These are phyloP conservation scores for Anagyrus pseudococci DNA, from an alignment of 2,888 invertebrate species.

Conservation along the genomic window DNA sequence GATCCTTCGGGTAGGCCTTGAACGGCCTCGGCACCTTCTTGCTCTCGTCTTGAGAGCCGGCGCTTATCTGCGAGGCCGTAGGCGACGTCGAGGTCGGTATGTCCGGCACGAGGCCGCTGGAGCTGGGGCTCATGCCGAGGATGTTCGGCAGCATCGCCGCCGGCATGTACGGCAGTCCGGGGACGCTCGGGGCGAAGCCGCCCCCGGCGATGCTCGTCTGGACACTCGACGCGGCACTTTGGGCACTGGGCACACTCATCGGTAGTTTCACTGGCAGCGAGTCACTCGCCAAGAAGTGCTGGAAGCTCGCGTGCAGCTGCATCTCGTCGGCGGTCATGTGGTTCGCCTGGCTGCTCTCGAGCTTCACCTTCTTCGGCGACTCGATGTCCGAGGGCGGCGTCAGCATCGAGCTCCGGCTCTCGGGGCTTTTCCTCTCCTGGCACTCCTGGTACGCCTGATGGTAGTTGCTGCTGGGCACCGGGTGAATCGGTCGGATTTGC, in stretches of 20 bases:
- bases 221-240: no score
- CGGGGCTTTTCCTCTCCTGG: constrained; percentile 46
- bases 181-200: no score
- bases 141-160: not conserved
- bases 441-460: no score
- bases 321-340: not conserved
- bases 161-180: no score
- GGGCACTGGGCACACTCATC: constrained; percentile 6
- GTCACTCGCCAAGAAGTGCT: no score
- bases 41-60: constrained; percentile 41
- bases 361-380: constrained; percentile 45
- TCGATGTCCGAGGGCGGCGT: constrained; percentile 53
- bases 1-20: constrained; percentile 77
- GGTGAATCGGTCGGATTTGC: not conserved
- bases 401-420: constrained; percentile 45
- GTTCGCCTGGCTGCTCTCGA: not conserved
- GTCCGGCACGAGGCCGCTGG: constrained; percentile 41
- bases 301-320: constrained; percentile 6
- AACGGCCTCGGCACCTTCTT: constrained; percentile 69
- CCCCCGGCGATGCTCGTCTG: not conserved
- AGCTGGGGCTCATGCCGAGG: not conserved
- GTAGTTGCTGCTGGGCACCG: constrained; percentile 10
- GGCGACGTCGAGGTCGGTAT: constrained; percentile 52
- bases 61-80: constrained; percentile 35
- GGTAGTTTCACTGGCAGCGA: constrained; percentile 34